Evolutionary conservation across 2,888 invertebrate species (phyloP).

Genomic region (Arrhopalites spinosus): DNA sequence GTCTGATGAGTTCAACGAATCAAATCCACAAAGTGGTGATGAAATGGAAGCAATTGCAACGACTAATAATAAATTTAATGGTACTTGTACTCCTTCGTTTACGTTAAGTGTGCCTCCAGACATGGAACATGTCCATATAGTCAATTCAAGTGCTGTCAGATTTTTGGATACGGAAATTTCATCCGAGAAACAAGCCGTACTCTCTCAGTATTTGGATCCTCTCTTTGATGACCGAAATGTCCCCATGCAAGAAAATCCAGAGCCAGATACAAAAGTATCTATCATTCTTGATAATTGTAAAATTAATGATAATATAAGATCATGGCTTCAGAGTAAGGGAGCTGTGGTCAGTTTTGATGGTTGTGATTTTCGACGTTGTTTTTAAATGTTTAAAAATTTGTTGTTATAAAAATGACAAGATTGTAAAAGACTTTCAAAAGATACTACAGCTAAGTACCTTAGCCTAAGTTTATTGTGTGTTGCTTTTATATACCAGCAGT

Average conservation of each 20-base stretch:
- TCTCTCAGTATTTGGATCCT: constrained; percentile 10
- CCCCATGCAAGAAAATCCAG: neutral
- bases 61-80: neutral
- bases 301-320: constrained; percentile 17
- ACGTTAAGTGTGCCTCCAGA: neutral
- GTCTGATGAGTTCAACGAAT: no score
- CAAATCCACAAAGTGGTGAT: neutral
- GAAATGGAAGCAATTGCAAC: neutral
- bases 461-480: no score
- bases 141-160: neutral
- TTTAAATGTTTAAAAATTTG: no score
- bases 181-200: neutral
- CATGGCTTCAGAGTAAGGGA: constrained; percentile 13
- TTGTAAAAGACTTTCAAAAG: no score
- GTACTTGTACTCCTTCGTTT: neutral
- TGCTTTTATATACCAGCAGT: no score
- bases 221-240: constrained; percentile 16
- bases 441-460: no score
- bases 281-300: constrained; percentile 17
- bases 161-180: neutral
- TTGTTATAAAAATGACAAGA: no score
- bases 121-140: neutral
- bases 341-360: constrained; percentile 8
- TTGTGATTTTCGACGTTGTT: no score
- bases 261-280: neutral